Conservation (phyloP, 2,113 vertebrate species). For the Rhinichthys klamathensis region DNA sequence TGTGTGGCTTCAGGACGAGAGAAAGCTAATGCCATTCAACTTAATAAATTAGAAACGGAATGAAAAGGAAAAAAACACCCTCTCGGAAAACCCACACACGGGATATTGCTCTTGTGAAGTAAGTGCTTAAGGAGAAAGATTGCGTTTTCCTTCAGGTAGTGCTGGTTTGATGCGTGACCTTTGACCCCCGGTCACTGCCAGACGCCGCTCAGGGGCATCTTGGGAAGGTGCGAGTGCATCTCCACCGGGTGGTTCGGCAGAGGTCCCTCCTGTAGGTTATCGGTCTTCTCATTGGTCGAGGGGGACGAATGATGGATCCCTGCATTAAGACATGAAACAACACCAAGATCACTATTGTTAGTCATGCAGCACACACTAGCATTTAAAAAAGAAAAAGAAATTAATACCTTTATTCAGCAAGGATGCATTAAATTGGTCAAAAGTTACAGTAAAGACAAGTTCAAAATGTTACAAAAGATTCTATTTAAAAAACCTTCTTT, state of each 20-base stretch:
- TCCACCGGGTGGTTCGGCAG: slow-evolving; percentile 79
- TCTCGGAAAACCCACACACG: slow-evolving; percentile 54
- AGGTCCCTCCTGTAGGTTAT: slow-evolving; percentile 90
- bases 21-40: slow-evolving; percentile 15
- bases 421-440: no score
- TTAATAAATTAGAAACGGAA: neutral
- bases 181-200: slow-evolving; percentile 72
- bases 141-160: slow-evolving; percentile 36
- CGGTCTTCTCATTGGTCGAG: slow-evolving; percentile 87
- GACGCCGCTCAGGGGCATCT: slow-evolving; percentile 82
- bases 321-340: slow-evolving; percentile 41
- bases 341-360: neutral
- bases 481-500: no score
- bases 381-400: no score
- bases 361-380: no score
- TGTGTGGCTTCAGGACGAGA: neutral
- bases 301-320: slow-evolving; percentile 81
- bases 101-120: slow-evolving; percentile 64
- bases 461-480: no score
- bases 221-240: slow-evolving; percentile 87
- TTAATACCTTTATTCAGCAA: no score
- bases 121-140: slow-evolving; percentile 5
- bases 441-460: no score
- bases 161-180: slow-evolving; percentile 10
- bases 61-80: neutral